Evolutionary conservation across 2,888 invertebrate species (phyloP).

Genomic region (Amphipyra berbera): DNA sequence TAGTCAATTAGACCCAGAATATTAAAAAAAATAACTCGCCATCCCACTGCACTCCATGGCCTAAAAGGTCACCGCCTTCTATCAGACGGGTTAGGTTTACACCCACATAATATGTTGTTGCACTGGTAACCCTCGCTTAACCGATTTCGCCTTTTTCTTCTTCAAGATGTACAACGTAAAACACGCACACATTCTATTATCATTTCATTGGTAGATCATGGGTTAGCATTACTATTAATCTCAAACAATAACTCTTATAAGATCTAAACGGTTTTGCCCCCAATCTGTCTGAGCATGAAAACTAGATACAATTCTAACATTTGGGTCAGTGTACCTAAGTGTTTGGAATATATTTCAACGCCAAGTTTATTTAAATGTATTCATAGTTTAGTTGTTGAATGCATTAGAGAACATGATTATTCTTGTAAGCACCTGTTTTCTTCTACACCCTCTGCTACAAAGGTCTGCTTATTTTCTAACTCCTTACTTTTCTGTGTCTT

Average conservation of each 20-base stretch:
- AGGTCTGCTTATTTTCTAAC: neutral
- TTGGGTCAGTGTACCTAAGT: conserved; percentile 34
- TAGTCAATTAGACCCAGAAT: neutral
- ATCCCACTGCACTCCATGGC: neutral
- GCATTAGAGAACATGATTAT: neutral
- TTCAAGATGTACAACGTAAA: neutral
- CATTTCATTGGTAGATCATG: conserved; percentile 7
- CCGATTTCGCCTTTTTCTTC: neutral
- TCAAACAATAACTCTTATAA: conserved; percentile 32
- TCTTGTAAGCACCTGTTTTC: neutral
- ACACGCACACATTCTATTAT: conserved; percentile 4
- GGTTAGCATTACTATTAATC: conserved; percentile 12
- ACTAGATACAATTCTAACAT: conserved; percentile 19
- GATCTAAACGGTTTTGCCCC: conserved; percentile 36
- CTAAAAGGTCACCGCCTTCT: conserved; percentile 4
- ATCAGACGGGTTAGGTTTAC: neutral
- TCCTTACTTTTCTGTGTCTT: conserved; percentile 2
- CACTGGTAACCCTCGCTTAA: too few relatives aligned
- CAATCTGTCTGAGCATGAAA: conserved; percentile 40
- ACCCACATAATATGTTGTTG: neutral
- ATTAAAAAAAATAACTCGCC: conserved; percentile 3
- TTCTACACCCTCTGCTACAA: too few relatives aligned
- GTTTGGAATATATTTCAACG: conserved; percentile 37
- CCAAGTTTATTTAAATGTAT: conserved; percentile 26
- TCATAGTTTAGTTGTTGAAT: conserved; percentile 6